phyloP scores from a whole-genome alignment of 2,888 invertebrate species.

The Amblyteles armatorius region DNA sequence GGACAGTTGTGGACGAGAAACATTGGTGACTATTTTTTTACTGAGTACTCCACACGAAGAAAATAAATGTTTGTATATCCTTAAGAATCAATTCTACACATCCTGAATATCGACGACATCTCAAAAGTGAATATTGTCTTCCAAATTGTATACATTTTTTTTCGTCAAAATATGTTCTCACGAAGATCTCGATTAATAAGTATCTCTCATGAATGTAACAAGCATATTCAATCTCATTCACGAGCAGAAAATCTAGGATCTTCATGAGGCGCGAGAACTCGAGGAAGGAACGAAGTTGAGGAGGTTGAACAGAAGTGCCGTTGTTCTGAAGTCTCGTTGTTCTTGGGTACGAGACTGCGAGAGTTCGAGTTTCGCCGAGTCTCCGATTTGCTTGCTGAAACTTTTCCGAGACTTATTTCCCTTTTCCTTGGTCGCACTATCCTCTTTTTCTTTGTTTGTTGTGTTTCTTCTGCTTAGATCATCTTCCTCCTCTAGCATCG shows the following conservation, averaged over 20 bases:
- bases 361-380: conserved; percentile 1
- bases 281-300: not conserved
- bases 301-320: not conserved
- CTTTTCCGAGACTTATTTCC: not conserved
- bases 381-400: not conserved
- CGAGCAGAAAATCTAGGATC: not conserved
- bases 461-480: not conserved
- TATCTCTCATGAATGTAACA: not conserved
- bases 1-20: no score
- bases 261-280: not conserved
- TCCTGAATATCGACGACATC: no score
- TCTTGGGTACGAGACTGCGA: not conserved
- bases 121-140: no score
- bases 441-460: not conserved
- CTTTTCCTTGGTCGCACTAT: not conserved
- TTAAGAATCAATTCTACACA: not conserved
- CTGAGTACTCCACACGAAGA: not conserved
- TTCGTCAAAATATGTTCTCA: not conserved
- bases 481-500: not conserved
- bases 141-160: no score
- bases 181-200: not conserved
- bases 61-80: not conserved
- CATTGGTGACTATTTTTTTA: no score
- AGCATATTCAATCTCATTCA: no score
- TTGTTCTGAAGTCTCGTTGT: not conserved